These are phyloP conservation scores for Zaprionus bogoriensis DNA, from an alignment of 2,888 invertebrate species.

Conservation along the genomic window DNA sequence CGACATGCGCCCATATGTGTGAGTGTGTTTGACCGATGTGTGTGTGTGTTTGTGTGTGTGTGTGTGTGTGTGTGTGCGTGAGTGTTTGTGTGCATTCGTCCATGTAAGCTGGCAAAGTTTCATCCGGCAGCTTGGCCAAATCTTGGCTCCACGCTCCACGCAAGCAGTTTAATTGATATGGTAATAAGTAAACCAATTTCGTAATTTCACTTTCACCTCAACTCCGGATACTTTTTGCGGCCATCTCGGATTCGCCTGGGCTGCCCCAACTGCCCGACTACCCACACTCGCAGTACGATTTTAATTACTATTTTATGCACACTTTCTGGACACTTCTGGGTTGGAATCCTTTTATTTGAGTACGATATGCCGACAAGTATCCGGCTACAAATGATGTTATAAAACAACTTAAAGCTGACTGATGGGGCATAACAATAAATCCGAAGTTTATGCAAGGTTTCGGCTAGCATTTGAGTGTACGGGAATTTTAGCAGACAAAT, in stretches of 20 bases:
- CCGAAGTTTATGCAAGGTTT: too few relatives aligned
- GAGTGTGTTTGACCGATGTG: too few relatives aligned
- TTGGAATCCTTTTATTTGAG: background rate
- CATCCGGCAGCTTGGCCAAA: conserved; percentile 31
- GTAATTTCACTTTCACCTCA: conserved; percentile 12
- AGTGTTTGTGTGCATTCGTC: background rate
- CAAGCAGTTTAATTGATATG: conserved; percentile 61
- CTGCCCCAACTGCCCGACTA: too few relatives aligned
- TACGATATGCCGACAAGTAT: background rate
- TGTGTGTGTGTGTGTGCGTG: background rate
- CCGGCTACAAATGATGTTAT: background rate
- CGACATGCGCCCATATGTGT: conserved; percentile 37
- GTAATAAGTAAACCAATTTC: conserved; percentile 44
- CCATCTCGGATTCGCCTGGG: background rate
- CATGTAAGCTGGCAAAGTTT: conserved; percentile 39
- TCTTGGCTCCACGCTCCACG: conserved; percentile 28
- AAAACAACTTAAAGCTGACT: too few relatives aligned
- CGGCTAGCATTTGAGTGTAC: too few relatives aligned
- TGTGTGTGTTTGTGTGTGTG: background rate
- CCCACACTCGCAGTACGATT: background rate
- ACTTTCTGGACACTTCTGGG: background rate
- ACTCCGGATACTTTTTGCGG: background rate
- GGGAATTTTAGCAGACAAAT: too few relatives aligned
- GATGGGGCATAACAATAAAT: too few relatives aligned
- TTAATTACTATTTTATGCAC: background rate